These are phyloP conservation scores for Epinephelus awoara DNA, from an alignment of 2,797 vertebrate genomes.

Conservation along the genomic window DNA sequence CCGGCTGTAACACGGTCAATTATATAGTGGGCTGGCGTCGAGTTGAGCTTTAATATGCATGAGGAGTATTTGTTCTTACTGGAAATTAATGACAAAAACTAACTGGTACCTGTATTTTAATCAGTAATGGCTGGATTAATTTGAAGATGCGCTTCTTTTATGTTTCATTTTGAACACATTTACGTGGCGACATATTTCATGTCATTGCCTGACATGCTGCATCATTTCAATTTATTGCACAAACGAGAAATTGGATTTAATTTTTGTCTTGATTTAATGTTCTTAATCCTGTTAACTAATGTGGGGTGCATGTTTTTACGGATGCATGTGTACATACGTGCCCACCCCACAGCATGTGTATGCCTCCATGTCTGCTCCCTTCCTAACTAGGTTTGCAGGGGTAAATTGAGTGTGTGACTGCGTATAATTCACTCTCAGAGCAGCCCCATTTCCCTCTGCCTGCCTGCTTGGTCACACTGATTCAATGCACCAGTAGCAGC, in stretches of 20 bases:
- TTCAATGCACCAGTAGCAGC: conserved; percentile 84
- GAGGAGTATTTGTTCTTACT: conserved; percentile 53
- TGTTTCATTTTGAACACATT: conserved; percentile 19
- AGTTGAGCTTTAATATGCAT: conserved; percentile 53
- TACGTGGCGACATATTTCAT: conserved; percentile 19
- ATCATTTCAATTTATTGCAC: conserved; percentile 60
- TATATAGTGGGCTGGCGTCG: conserved; percentile 34
- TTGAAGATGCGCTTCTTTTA: conserved; percentile 14
- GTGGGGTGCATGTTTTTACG: conserved; percentile 52
- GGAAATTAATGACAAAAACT: conserved; percentile 50
- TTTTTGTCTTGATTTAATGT: conserved; percentile 70
- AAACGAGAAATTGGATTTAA: conserved; percentile 66
- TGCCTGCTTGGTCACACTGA: conserved; percentile 85
- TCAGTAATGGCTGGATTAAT: conserved; percentile 37
- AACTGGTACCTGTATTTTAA: conserved; percentile 47
- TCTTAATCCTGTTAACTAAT: conserved; percentile 77
- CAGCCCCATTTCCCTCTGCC: conserved; percentile 81
- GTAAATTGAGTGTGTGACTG: conserved; percentile 88
- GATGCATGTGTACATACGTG: conserved; percentile 37
- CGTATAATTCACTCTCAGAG: conserved; percentile 86
- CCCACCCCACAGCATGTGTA: conserved; percentile 57
- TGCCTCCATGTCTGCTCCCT: conserved; percentile 69
- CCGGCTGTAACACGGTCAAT: conserved; percentile 52
- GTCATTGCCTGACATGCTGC: conserved; percentile 40
- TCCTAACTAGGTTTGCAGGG: conserved; percentile 83